A percentile compares a stretch with the other conserved stretches of the same genome.
Evolutionary conservation across 1,140 invertebrate genomes (phyloP).

Genomic region (Trichoplusia ni): DNA sequence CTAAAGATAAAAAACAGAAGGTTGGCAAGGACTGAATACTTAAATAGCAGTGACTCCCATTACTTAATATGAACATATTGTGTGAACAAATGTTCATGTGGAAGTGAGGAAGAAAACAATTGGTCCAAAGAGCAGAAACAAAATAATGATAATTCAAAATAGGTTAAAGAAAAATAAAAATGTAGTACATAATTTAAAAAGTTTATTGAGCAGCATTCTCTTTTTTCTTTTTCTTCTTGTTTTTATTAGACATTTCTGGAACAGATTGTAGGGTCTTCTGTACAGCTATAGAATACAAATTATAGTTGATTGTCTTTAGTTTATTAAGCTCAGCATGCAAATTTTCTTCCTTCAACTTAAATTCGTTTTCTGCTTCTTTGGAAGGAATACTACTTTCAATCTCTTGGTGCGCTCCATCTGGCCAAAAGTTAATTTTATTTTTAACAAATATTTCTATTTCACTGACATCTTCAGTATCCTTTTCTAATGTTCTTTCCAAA

Average conservation of each 20-base stretch:
- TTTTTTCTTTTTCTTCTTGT: conserved; percentile 53
- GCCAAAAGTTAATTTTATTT: conserved; percentile 66
- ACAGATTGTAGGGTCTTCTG: conserved; percentile 56
- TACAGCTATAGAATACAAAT: conserved; percentile 62
- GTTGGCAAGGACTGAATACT: no score
- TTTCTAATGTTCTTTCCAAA: conserved; percentile 66
- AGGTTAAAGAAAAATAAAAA: background rate
- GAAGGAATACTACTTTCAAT: conserved; percentile 27
- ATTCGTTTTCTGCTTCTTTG: conserved; percentile 48
- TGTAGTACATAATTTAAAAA: background rate
- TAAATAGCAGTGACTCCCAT: no score
- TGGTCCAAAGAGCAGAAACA: background rate
- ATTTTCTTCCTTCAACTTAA: conserved; percentile 46
- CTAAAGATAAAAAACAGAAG: no score
- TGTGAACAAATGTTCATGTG: no score
- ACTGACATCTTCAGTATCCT: conserved; percentile 55
- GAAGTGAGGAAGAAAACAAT: no score
- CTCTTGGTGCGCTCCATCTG: conserved; percentile 32
- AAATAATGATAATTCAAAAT: background rate
- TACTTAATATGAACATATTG: no score
- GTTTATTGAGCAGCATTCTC: conserved; percentile 38
- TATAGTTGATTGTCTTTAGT: conserved; percentile 64
- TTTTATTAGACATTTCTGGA: conserved; percentile 37
- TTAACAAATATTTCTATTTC: conserved; percentile 65
- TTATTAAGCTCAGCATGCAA: conserved; percentile 58